Base-by-base conservation (phyloP, 2,113 vertebrate species). In the Saimiri boliviensis region DNA sequence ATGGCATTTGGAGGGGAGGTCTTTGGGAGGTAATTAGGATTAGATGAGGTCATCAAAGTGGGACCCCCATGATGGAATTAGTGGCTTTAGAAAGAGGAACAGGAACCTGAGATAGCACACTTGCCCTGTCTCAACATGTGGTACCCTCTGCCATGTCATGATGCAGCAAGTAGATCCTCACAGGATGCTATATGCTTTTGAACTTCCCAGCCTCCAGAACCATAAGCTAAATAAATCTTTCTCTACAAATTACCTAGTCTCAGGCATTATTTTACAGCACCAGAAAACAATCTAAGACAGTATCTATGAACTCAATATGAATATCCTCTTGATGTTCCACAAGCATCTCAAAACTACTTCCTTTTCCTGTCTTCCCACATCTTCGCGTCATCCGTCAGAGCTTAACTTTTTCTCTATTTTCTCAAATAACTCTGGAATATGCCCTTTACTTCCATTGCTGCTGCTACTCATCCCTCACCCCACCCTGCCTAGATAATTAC, bases 351-450 rank as follows among this genome's bases (percentile, higher is more conserved):
- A 90, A 84, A 84, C 11, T 12, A 45, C 52, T 8, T 66, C 47
- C 23, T 77, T 63, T 60, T 86, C 70, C 58, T 47, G 11, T 76
- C 16, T 74, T 93, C 32, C 66, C 20, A 74, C 16, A 63, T n/a
- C 68, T 92, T 91, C 3, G 58, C 10, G 9, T 23, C 35, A 37
- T 49, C n/a, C 23, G 54, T 30, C 42, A 84, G 27, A 70, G 3
- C n/a, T 6, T 12, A 66, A 20, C 23, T 83, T n/a, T 3, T 52
- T 86, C 52, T 58, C 76, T 74, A 49, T 89, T 89, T 58, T 25
- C 66, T 91, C 54, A 84, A 81, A 70, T 80, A 68, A 70, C n/a
- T 86, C 66, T 97, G 89, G 58, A 68, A 77, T 56, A 84, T 45
- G 19, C 1, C 66, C 16, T 79, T 93, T 23, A 60, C 14, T 60